Percentiles rank a stretch among this genome's conserved stretches.
phyloP scores from a whole-genome alignment of 2,888 invertebrate genomes.

The Cosmia trapezina region DNA sequence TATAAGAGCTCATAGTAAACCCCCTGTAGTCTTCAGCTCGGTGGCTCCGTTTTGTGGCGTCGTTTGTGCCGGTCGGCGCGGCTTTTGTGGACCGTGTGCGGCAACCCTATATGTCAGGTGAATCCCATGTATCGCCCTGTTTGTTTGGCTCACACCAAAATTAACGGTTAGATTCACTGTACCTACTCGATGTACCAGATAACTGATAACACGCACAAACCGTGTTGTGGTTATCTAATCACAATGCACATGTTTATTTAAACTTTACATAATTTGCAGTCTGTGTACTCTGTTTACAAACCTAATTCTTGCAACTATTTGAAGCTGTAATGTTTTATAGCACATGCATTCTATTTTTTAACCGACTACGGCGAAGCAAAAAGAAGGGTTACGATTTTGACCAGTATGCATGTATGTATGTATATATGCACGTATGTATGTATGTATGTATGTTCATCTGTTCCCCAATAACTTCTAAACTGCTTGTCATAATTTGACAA shows the following conservation, averaged over 20 bases:
- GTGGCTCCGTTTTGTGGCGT: no score
- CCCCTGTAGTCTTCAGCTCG: no score
- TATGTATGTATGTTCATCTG: no score
- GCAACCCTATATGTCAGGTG: neutral
- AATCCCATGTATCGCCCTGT: neutral
- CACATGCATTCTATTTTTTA: neutral
- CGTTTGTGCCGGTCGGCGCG: no score
- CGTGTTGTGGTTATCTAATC: slow-evolving; percentile 42
- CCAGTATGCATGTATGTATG: no score
- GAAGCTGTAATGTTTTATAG: slow-evolving; percentile 19
- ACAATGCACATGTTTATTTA: slow-evolving; percentile 13
- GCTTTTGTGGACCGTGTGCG: no score
- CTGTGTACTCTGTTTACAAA: slow-evolving; percentile 3
- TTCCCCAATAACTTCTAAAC: no score
- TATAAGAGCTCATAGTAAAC: no score
- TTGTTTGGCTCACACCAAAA: slow-evolving; percentile 9
- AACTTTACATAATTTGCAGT: slow-evolving; percentile 24
- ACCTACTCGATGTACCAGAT: slow-evolving; percentile 14
- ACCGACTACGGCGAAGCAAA: no score
- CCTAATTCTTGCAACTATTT: slow-evolving; percentile 30
- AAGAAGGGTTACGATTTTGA: no score
- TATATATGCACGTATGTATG: no score
- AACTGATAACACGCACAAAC: slow-evolving; percentile 31
- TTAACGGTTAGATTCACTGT: slow-evolving; percentile 2
- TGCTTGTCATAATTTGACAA: no score